A percentile compares a stretch with the other conserved stretches of the same genome.
These are phyloP conservation scores for Calyptommatus sinebrachiatus DNA, from an alignment of 2,113 vertebrate species.

Conservation along the genomic window DNA sequence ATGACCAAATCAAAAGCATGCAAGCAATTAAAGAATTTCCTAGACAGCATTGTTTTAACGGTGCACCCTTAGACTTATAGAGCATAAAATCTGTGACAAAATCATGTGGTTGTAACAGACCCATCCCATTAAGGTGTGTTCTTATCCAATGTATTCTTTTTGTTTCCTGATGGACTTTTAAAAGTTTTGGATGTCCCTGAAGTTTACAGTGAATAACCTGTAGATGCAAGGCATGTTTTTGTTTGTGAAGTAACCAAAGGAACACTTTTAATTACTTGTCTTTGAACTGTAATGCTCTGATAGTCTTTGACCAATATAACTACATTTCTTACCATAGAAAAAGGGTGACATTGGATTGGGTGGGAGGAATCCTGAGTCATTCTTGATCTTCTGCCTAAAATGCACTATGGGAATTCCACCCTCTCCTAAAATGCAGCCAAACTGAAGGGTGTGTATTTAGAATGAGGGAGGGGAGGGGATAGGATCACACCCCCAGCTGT, in stretches of 20 bases:
- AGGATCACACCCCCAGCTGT: conserved; percentile 64
- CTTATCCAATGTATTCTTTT: too few species aligned
- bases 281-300: neutral
- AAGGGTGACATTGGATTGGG: conserved; percentile 37
- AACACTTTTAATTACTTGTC: neutral
- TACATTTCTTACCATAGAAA: conserved; percentile 48
- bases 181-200: too few species aligned
- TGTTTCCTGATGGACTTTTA: too few species aligned
- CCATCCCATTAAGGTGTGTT: too few species aligned
- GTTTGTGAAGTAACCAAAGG: neutral
- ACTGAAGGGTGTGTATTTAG: neutral
- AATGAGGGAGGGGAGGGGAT: conserved; percentile 3
- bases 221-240: neutral
- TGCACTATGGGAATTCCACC: conserved; percentile 57
- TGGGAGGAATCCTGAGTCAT: conserved; percentile 47
- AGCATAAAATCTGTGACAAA: too few species aligned
- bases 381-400: conserved; percentile 48
- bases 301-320: neutral
- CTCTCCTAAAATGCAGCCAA: neutral
- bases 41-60: too few species aligned
- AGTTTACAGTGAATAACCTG: neutral
- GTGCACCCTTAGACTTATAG: too few species aligned
- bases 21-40: too few species aligned
- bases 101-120: too few species aligned
- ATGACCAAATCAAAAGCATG: too few species aligned